Percentiles rank a stretch among this genome's conserved stretches.
These are phyloP conservation scores for Zaprionus ornatus DNA, from an alignment of 1,140 invertebrate genomes.

Conservation along the genomic window DNA sequence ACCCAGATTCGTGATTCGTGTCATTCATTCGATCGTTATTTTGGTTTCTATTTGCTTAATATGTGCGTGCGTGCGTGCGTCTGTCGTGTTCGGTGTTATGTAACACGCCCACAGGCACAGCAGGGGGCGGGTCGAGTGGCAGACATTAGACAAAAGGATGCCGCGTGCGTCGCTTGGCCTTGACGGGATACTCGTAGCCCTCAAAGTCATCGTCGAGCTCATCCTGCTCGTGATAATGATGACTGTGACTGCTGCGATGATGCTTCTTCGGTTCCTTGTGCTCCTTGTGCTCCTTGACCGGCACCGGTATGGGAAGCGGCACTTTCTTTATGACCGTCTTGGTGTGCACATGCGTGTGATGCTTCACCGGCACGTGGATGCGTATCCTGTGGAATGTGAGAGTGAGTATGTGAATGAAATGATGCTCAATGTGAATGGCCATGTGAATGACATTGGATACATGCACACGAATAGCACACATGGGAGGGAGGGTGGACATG, in stretches of 20 bases:
- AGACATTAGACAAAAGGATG: constrained; percentile 75
- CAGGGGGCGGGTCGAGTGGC: neutral
- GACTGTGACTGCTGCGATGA: constrained; percentile 67
- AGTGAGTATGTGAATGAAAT: constrained; percentile 20
- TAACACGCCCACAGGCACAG: constrained; percentile 17
- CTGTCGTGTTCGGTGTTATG: neutral
- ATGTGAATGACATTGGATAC: constrained; percentile 15
- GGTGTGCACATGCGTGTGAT: constrained; percentile 82
- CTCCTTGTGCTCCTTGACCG: constrained; percentile 72
- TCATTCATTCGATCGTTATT: constrained; percentile 52
- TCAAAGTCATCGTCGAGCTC: constrained; percentile 78
- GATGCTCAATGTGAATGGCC: constrained; percentile 3
- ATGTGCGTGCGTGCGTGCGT: constrained; percentile 34
- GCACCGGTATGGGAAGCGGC: constrained; percentile 79
- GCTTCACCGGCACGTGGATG: constrained; percentile 82
- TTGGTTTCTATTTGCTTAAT: constrained; percentile 72
- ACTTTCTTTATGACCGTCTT: constrained; percentile 83
- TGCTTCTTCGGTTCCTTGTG: constrained; percentile 74
- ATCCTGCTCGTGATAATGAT: constrained; percentile 70
- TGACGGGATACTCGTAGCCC: constrained; percentile 82
- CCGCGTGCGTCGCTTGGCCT: constrained; percentile 74
- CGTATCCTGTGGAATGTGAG: constrained; percentile 62
- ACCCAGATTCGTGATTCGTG: constrained; percentile 51
- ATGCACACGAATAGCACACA: neutral
- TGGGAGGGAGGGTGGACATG: constrained; percentile 24